These are phyloP conservation scores for Ochropacha duplaris DNA, from an alignment of 2,888 invertebrate genomes.

Conservation along the genomic window DNA sequence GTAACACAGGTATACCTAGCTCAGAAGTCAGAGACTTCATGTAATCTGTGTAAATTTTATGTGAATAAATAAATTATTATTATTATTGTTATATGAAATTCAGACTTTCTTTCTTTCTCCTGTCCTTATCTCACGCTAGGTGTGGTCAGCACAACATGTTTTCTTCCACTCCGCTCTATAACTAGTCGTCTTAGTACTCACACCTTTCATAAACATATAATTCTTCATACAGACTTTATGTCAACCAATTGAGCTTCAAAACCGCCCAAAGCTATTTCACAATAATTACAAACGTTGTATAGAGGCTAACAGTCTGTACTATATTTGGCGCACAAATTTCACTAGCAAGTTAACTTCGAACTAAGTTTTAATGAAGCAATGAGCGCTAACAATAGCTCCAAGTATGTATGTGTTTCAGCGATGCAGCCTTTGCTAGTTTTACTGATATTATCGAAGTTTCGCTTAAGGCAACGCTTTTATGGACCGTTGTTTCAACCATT, in stretches of 20 bases:
- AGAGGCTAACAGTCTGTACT: background rate
- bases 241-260: background rate
- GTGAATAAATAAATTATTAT: too few species aligned
- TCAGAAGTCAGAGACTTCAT: too few species aligned
- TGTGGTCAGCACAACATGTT: too few species aligned
- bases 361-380: conserved; percentile 35
- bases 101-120: too few species aligned
- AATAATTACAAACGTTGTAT: background rate
- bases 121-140: too few species aligned
- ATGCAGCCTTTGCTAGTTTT: conserved; percentile 20
- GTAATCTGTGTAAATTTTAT: too few species aligned
- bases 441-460: conserved; percentile 26
- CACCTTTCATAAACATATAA: too few species aligned
- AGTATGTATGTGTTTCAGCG: conserved; percentile 10
- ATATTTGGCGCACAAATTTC: background rate
- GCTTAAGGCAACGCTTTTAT: conserved; percentile 8
- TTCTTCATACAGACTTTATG: too few species aligned
- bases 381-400: conserved; percentile 23
- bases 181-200: too few species aligned
- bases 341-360: conserved; percentile 9
- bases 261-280: background rate
- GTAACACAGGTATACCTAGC: too few species aligned
- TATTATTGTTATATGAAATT: too few species aligned
- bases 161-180: too few species aligned
- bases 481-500: background rate